Conservation (phyloP, 1,140 invertebrate species). For the Caenorhabditis latens region DNA sequence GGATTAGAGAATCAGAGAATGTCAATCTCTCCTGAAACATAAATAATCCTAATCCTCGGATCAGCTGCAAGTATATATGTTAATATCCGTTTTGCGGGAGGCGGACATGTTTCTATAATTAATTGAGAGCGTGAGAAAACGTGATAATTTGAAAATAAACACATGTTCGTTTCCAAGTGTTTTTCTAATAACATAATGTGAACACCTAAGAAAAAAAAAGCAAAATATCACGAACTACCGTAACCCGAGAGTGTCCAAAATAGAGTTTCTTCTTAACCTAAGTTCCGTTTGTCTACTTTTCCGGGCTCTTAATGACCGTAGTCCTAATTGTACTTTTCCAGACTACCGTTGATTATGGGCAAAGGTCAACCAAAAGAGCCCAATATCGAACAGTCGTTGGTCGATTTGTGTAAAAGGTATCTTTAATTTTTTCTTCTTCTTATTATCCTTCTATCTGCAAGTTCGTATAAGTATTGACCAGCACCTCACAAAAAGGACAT, state of each 20-base stretch:
- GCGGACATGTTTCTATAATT: too few species aligned
- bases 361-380: slow-evolving; percentile 36
- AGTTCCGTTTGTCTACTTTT: neutral
- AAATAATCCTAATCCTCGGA: neutral
- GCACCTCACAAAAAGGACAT: neutral
- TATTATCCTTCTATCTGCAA: neutral
- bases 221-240: too few species aligned
- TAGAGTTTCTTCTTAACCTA: neutral
- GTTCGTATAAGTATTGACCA: neutral
- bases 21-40: neutral
- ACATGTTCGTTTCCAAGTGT: too few species aligned
- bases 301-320: neutral
- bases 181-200: too few species aligned
- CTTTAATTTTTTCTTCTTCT: neutral
- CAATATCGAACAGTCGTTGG: slow-evolving; percentile 38
- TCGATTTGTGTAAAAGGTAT: slow-evolving; percentile 48
- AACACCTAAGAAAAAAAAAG: too few species aligned
- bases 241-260: too few species aligned
- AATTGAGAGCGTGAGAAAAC: too few species aligned
- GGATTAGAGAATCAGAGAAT: neutral
- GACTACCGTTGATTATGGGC: slow-evolving; percentile 43
- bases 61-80: neutral
- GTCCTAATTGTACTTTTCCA: slow-evolving; percentile 39
- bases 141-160: too few species aligned
- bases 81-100: too few species aligned